These are phyloP conservation scores for Gymnopithys bicolor DNA, from an alignment of 2,797 vertebrate genomes.

Conservation along the genomic window DNA sequence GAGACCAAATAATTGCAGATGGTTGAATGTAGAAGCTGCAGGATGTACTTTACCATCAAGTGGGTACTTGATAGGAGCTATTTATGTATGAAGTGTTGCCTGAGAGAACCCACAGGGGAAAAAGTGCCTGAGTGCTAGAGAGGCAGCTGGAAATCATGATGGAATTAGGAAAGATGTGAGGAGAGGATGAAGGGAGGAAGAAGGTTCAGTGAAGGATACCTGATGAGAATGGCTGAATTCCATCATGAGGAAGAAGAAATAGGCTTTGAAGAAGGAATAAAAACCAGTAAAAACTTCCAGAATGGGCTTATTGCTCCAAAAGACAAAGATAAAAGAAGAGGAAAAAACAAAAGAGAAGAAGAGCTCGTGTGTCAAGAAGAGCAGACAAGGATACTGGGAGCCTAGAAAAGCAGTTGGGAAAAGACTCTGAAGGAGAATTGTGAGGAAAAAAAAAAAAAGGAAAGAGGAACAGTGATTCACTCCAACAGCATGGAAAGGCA, in stretches of 20 bases:
- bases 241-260: neutral
- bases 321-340: neutral
- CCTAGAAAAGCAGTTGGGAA: neutral
- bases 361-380: neutral
- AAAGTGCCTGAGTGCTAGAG: neutral
- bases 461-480: neutral
- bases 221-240: neutral
- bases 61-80: constrained; percentile 58
- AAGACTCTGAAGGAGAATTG: neutral
- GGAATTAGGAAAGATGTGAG: neutral
- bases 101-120: constrained; percentile 28
- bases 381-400: neutral
- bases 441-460: too few species aligned
- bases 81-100: constrained; percentile 46
- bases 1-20: constrained; percentile 40
- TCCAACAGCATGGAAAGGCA: neutral
- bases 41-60: constrained; percentile 66
- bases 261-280: neutral
- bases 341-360: neutral
- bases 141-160: constrained; percentile 32
- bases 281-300: neutral
- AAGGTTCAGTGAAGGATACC: neutral
- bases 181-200: neutral
- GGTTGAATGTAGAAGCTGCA: constrained; percentile 45
- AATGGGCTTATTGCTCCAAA: neutral